These are phyloP conservation scores for Mythimna vitellina DNA, from an alignment of 2,888 invertebrate species.

Conservation along the genomic window DNA sequence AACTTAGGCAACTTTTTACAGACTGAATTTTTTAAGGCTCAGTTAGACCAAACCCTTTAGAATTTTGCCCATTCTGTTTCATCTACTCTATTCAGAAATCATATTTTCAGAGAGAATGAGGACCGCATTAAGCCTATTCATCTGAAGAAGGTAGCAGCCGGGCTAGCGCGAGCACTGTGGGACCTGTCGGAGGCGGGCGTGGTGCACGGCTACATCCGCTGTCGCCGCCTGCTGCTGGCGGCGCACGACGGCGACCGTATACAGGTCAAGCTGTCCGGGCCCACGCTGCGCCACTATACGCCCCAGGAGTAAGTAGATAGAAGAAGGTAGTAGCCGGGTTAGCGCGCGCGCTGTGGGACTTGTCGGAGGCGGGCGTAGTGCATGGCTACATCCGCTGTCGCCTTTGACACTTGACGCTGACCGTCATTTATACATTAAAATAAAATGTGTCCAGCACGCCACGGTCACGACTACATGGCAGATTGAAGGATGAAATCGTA, in stretches of 20 bases:
- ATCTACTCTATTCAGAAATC: no score
- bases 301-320: constrained; percentile 91
- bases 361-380: constrained; percentile 95
- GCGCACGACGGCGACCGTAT: constrained; percentile 92
- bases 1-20: constrained; percentile 39
- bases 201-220: constrained; percentile 96
- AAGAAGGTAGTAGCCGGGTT: constrained; percentile 95
- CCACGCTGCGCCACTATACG: constrained; percentile 93
- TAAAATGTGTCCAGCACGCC: no score
- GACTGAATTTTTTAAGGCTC: neutral
- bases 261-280: constrained; percentile 95
- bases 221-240: constrained; percentile 95
- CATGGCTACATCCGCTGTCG: constrained; percentile 96
- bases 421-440: constrained; percentile 52
- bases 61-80: neutral
- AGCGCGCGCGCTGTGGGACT: constrained; percentile 96
- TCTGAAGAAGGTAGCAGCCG: constrained; percentile 95
- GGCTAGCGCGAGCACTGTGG: constrained; percentile 96
- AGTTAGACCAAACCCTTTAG: neutral
- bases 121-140: constrained; percentile 92
- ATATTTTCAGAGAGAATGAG: constrained; percentile 76
- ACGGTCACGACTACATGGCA: no score
- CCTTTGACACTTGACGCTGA: constrained; percentile 93
- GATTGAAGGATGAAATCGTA: no score
- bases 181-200: constrained; percentile 96